Evolutionary conservation across 2,113 vertebrate species (phyloP), one percentile per base, ranked within the genome.

Genomic region (Centrocercus urophasianus): DNA sequence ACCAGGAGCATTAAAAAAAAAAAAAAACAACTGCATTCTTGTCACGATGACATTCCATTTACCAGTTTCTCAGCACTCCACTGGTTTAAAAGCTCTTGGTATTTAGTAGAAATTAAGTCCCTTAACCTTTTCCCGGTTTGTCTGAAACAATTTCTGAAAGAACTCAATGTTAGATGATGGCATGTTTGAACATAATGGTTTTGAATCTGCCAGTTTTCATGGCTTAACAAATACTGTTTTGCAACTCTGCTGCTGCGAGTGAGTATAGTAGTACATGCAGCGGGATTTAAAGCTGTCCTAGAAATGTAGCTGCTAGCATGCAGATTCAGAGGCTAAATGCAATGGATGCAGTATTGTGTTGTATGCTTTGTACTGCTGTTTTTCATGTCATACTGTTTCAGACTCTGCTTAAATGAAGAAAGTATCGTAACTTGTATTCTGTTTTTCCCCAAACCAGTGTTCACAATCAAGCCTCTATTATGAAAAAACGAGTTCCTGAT

Each of bases 31-130:
- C 42, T 42, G 19, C 63, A 18, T 84, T 79, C 92, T 94, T 77
- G 78, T 86, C 93, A 88, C 90, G 89, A 80, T 95, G 69, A 66
- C 61, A 20, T 95, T 96, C 50, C 74, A 60, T 88, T 89, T 96
- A 83, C 64, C n/a, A 93, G 69, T 94, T 61, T 84, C 69, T 77
- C 73, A 84, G 36, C 54, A 36, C 57, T 81, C 52, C 61, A 17
- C 61, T 74, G n/a, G 36, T 90, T 95, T 81, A 60, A 96, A 93
- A 90, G 52, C 42, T 86, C 64, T 75, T 92, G 43, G 76, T 91
- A 79, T 61, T 74, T 90, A 91, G 93, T 88, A 94, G 93, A 95
- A 97, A 89, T 94, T 88, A 97, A 87, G 67, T 80, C 65, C 34
- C 25, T 88, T 92, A 92, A 78, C 70, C 80, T 95, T 92, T 90